Evolutionary conservation across 2,113 vertebrate species (phyloP).

Genomic region (Bubo bubo): DNA sequence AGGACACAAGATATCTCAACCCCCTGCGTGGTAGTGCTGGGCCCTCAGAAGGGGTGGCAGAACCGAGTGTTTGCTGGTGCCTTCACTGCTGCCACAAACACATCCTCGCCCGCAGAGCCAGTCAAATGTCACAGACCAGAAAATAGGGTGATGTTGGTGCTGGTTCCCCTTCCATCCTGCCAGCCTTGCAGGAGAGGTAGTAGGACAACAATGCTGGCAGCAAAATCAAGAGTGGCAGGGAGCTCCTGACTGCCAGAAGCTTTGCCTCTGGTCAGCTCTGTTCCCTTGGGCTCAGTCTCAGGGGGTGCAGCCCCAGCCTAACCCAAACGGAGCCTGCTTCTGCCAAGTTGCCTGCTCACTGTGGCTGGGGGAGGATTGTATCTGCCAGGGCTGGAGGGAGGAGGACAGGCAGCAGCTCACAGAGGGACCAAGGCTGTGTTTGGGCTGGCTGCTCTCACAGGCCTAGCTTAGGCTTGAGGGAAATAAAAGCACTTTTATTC

Average conservation of each 20-base stretch:
- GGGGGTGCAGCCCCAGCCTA: too few relatives aligned
- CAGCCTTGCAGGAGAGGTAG: not conserved
- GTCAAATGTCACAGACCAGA: not conserved
- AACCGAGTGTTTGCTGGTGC: not conserved
- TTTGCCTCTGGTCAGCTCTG: not conserved
- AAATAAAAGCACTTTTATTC: not conserved
- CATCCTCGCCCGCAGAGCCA: accelerated
- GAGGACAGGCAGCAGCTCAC: not conserved
- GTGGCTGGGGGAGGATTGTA: accelerated
- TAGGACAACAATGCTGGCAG: not conserved
- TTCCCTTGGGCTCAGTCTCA: not conserved
- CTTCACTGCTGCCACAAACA: accelerated
- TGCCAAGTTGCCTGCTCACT: not conserved
- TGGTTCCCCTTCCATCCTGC: not conserved
- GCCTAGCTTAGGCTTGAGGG: not conserved
- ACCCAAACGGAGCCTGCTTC: not conserved
- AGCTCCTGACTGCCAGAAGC: not conserved
- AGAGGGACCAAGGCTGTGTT: not conserved
- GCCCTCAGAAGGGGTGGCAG: not conserved
- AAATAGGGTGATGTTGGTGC: accelerated
- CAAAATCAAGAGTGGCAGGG: not conserved
- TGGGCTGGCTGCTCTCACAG: not conserved
- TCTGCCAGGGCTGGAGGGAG: not conserved
- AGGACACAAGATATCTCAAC: accelerated
- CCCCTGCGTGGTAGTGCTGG: accelerated